Conservation (phyloP, 1,140 invertebrate species). For the Choristoneura fumiferana region DNA sequence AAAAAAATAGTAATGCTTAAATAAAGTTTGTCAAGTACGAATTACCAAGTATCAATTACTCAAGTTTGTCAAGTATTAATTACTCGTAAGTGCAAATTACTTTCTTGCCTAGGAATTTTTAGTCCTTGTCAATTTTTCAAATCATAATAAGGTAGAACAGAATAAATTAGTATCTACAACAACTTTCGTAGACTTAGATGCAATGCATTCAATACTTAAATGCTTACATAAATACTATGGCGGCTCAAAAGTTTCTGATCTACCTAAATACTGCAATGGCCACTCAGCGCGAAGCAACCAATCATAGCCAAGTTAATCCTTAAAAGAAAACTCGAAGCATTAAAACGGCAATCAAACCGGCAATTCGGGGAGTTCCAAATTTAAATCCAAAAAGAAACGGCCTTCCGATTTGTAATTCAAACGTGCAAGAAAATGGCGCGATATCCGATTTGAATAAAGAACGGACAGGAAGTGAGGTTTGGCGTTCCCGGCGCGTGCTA, state of each 20-base stretch:
- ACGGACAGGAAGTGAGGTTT: constrained; percentile 28
- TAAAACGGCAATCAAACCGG: constrained; percentile 67
- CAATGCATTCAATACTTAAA: too few species aligned
- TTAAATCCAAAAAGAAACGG: constrained; percentile 64
- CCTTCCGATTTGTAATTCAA: constrained; percentile 73
- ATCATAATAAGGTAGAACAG: too few species aligned
- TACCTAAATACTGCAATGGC: constrained; percentile 1
- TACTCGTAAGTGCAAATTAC: too few species aligned
- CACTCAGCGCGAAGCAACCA: constrained; percentile 4
- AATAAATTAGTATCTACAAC: too few species aligned
- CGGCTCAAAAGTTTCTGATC: not conserved
- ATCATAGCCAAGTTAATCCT: constrained; percentile 43
- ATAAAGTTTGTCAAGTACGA: too few species aligned
- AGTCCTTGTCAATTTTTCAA: too few species aligned
- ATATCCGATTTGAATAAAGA: constrained; percentile 72
- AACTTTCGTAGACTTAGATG: too few species aligned
- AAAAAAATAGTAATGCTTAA: too few species aligned
- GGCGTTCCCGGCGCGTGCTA: constrained; percentile 23
- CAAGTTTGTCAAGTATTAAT: too few species aligned
- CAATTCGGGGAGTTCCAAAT: constrained; percentile 64
- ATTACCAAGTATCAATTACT: too few species aligned
- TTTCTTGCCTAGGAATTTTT: too few species aligned
- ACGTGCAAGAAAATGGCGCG: constrained; percentile 67
- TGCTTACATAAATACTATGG: too few species aligned
- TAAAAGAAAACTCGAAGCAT: constrained; percentile 53